These are phyloP conservation scores for Hyles lineata DNA, from an alignment of 2,888 invertebrate species.

Conservation along the genomic window DNA sequence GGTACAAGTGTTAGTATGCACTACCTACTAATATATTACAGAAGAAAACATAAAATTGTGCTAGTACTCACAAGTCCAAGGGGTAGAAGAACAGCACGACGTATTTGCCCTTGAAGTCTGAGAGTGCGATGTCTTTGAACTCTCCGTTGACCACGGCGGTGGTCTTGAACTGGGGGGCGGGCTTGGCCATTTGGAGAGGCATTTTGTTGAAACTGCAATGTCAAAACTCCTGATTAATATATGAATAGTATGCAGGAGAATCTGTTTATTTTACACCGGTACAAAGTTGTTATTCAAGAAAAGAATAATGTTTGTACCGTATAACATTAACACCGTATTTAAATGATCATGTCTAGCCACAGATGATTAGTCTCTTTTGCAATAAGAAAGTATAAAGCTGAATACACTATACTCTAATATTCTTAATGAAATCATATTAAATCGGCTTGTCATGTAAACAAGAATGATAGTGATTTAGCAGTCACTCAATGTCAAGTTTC, in stretches of 20 bases:
- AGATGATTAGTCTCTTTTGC: no score
- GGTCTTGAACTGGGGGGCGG: slow-evolving; percentile 92
- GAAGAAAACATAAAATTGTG: background rate
- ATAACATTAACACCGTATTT: no score
- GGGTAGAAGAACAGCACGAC: slow-evolving; percentile 97
- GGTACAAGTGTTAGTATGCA: background rate
- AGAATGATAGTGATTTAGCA: no score
- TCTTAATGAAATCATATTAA: no score
- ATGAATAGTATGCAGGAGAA: slow-evolving; percentile 23
- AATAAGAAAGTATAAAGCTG: no score
- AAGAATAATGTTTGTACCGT: no score
- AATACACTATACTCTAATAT: no score
- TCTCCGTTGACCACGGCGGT: slow-evolving; percentile 93
- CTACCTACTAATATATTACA: background rate
- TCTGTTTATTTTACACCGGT: background rate
- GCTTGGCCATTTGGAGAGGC: slow-evolving; percentile 87
- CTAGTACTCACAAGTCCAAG: slow-evolving; percentile 91
- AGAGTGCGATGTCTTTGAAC: slow-evolving; percentile 91
- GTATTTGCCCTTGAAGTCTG: slow-evolving; percentile 94
- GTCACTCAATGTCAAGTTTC: no score
- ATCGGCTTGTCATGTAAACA: no score
- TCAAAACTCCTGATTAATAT: slow-evolving; percentile 27
- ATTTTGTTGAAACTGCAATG: slow-evolving; percentile 80
- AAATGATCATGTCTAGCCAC: no score
- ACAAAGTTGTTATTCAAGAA: no score